Evolutionary conservation across 2,888 invertebrate genomes (phyloP), one percentile per base, ranked within the genome.

Genomic region (Podabrus alpinus): DNA sequence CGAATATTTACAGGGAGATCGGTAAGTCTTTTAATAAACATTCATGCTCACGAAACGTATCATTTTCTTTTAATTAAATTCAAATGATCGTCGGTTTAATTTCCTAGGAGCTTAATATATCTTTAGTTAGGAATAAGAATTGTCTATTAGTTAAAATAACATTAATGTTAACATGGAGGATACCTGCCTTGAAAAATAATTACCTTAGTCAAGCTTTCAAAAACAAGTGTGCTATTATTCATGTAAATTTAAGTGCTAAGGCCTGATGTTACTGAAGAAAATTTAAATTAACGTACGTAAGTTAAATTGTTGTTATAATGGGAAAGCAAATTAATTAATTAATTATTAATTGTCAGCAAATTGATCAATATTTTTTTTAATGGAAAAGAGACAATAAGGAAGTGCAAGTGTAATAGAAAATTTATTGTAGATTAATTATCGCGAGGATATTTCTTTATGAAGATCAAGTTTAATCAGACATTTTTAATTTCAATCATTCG

Each of bases 221-320:
- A 64, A 64, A 21, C 62, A 64, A 64, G 21, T 64, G 9, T 21
- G 19, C 21, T 21, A 64, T 64, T 64, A 64, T 64, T 64, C 62
- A 64, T 64, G 62, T 64, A 64, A 64, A 64, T 64, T 64, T 64
- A 64, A 64, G 62, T 64, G 62, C 62, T 21, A 64, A 19, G 19
- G 62, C 21, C 21, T 64, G 62, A 64, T 64, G 21, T 19, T n/a
- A 16, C 45, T 45, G 45, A 45, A 45, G 45, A 45, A 45, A 45
- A 45, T 45, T 45, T n/a, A 45, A 45, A 45, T 45, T 45, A 45
- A 45, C 45, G 45, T 45, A 45, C 45, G 45, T 45, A 45, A 45
- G 45, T 9, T 45, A n/a, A 45, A 45, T 45, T 45, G n/a, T 45
- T 45, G 45, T 45, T 45, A 45, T n/a, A 45, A 45, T 45, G 45